Evolutionary conservation across 2,113 vertebrate species (phyloP), one percentile per base, ranked within the genome.

Genomic region (Tetrax tetrax): DNA sequence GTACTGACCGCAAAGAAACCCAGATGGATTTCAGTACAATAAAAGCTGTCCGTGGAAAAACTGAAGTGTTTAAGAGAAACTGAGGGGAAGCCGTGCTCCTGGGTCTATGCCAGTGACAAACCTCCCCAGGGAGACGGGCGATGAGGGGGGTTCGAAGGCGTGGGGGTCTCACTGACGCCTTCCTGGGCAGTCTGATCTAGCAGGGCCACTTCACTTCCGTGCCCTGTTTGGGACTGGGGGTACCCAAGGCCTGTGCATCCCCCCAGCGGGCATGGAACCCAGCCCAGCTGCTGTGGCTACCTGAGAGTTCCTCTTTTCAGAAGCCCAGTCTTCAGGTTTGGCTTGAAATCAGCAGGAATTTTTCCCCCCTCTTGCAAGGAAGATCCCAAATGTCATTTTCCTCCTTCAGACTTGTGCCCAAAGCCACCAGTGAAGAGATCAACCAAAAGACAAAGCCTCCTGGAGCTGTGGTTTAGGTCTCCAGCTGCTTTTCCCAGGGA

Each of bases 231-330:
- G 65, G 75, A 31, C 28, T 33, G 11, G 45, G 43, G 27, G 16
- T 57, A 65, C 20, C 27, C 9, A 1, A n/a, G 1, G 1, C 8
- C 6, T 57, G 54, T 10, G 7, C 24, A 63, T 80, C 6, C 16
- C 18, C 41, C 14, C 3, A 9, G 31, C 13, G 17, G n/a, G 53
- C 25, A 43, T n/a, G 43, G 82, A 82, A 59, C 20, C 25, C 53
- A 83, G 48, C 33, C 37, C 4, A 5, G 10, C 21, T 7, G 11
- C 11, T 43, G 50, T 24, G 74, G 33, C 72, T 63, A 56, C 27
- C 11, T 5, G n/a, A 69, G 10, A 74, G 8, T 24, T 92, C 20
- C 6, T 53, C 15, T 74, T 74, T 74, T 21, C 64, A 48, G 13
- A 53, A 87, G 33, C 43, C 25, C 45, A 72, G 33, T 6, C 63